These are phyloP conservation scores for Hirtodrosophila trivittata DNA, from an alignment of 2,888 invertebrate species.

Conservation along the genomic window DNA sequence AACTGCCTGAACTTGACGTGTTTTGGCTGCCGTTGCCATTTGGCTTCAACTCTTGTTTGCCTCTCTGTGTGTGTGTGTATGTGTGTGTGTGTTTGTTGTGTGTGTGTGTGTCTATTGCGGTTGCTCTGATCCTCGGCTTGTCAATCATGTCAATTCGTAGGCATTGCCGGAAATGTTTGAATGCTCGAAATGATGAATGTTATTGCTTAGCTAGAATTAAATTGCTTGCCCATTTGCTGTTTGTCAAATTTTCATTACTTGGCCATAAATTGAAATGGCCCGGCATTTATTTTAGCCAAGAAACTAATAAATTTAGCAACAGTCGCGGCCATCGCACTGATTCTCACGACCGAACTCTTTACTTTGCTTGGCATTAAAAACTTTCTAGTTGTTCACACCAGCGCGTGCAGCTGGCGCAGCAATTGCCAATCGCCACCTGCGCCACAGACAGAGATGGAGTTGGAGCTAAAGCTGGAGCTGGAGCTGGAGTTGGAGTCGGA, in stretches of 20 bases:
- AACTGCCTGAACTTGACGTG: constrained; percentile 49
- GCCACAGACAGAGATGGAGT: constrained; percentile 39
- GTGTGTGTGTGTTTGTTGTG: neutral
- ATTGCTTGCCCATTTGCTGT: constrained; percentile 69
- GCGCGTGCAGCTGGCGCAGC: constrained; percentile 39
- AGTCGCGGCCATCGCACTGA: constrained; percentile 58
- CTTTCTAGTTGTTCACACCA: constrained; percentile 78
- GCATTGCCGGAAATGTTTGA: constrained; percentile 44
- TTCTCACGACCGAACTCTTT: constrained; percentile 60
- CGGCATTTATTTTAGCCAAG: constrained; percentile 61
- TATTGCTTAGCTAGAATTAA: constrained; percentile 51
- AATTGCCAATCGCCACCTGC: constrained; percentile 70
- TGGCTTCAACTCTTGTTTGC: constrained; percentile 3
- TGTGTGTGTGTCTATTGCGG: neutral
- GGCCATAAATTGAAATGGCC: constrained; percentile 70
- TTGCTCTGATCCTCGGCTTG: constrained; percentile 31
- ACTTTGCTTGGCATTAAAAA: constrained; percentile 51
- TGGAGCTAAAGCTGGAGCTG: constrained; percentile 9
- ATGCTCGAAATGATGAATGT: constrained; percentile 60
- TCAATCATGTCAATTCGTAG: constrained; percentile 48
- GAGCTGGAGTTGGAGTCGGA: constrained; percentile 20
- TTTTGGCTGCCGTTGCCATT: constrained; percentile 49
- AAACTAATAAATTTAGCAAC: constrained; percentile 63
- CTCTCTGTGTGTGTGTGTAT: too few relatives aligned
- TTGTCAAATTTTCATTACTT: constrained; percentile 76